phyloP scores from a whole-genome alignment of 2,797 vertebrate species.

The Moxostoma hubbsi region DNA sequence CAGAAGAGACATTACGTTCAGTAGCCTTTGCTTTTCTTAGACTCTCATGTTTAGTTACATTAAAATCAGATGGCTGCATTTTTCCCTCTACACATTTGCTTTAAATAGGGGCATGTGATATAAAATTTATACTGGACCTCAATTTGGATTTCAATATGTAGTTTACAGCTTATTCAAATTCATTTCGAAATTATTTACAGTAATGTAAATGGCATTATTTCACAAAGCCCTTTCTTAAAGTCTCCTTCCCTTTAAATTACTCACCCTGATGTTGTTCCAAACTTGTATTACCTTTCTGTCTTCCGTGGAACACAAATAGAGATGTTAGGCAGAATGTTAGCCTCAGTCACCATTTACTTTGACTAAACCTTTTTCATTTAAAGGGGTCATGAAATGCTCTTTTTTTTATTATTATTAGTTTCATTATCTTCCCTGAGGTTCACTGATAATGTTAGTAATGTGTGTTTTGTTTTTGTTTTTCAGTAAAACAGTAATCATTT shows the following conservation, averaged over 20 bases:
- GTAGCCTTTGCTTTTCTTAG: conserved; percentile 25
- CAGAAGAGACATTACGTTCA: conserved; percentile 2
- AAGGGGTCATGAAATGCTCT: no score
- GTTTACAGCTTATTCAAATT: background rate
- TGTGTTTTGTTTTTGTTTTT: no score
- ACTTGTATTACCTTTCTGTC: background rate
- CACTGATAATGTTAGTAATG: no score
- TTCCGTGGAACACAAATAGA: no score
- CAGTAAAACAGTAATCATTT: no score
- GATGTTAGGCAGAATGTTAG: no score
- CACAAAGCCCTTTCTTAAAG: conserved; percentile 1
- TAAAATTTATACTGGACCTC: background rate
- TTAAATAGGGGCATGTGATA: background rate
- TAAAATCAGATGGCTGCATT: background rate
- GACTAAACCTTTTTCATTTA: no score
- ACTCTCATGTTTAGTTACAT: background rate
- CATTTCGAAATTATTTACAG: background rate
- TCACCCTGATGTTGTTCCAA: no score
- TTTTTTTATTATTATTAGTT: no score
- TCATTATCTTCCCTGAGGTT: no score
- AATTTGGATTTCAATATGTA: background rate
- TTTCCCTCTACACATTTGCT: background rate
- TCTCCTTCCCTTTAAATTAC: no score
- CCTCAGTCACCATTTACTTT: no score
- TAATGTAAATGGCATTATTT: background rate